Conservation (phyloP, 2,113 vertebrate genomes). For the Gymnobelideus leadbeateri region DNA sequence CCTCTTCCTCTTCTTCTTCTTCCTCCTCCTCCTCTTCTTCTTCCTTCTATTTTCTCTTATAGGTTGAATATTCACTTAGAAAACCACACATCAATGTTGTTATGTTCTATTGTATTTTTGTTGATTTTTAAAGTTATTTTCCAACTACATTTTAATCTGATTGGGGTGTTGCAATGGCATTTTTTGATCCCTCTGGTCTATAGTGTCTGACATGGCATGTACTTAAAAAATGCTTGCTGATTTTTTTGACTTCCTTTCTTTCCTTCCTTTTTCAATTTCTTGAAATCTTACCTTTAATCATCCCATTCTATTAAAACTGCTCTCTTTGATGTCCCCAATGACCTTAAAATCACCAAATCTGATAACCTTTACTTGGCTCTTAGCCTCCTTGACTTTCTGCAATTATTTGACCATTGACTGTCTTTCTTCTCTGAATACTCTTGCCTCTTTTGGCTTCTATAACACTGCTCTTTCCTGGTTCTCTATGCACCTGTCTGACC, state of each 20-base stretch:
- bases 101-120: background rate
- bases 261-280: background rate
- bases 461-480: background rate
- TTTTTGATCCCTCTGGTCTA: background rate
- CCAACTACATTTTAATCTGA: background rate
- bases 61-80: background rate
- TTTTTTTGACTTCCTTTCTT: background rate
- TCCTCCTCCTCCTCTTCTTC: background rate
- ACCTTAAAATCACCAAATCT: background rate
- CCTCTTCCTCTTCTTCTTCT: accelerated
- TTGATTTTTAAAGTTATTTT: background rate
- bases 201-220: background rate
- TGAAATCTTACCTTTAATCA: background rate
- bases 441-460: background rate
- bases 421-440: background rate
- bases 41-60: background rate
- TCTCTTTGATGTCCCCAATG: background rate
- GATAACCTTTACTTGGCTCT: background rate
- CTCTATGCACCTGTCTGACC: background rate
- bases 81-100: background rate
- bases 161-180: background rate
- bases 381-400: background rate
- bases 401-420: background rate
- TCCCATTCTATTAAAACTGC: background rate
- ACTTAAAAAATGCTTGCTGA: background rate